These are phyloP conservation scores for Drosophila funebris DNA, from an alignment of 1,140 invertebrate genomes.

Conservation along the genomic window DNA sequence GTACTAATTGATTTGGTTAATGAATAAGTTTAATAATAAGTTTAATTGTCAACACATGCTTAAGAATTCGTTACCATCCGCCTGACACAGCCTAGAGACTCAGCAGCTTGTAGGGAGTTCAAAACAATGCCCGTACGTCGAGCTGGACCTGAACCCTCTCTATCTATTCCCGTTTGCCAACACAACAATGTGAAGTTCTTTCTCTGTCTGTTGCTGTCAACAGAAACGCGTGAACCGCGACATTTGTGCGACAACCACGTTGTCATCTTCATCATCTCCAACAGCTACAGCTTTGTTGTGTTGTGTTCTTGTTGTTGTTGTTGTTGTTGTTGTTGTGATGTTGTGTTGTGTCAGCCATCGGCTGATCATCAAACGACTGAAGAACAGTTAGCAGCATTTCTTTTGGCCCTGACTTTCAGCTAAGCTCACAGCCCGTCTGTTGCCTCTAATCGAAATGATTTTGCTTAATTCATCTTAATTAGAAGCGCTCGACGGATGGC, in stretches of 20 bases:
- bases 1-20: no score
- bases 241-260: slow-evolving; percentile 27
- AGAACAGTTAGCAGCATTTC: slow-evolving; percentile 65
- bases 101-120: background rate
- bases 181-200: background rate
- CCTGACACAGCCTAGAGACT: background rate
- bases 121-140: background rate
- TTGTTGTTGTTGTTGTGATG: no score
- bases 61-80: no score
- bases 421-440: background rate
- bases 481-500: slow-evolving; percentile 47
- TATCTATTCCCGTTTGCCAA: background rate
- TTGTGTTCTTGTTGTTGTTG: no score
- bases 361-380: slow-evolving; percentile 70
- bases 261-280: slow-evolving; percentile 21
- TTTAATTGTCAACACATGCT: no score
- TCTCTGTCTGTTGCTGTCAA: slow-evolving; percentile 12
- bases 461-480: slow-evolving; percentile 83
- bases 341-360: slow-evolving; percentile 45
- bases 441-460: slow-evolving; percentile 80
- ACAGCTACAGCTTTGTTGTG: slow-evolving; percentile 12
- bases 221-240: slow-evolving; percentile 18
- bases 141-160: background rate
- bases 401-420: slow-evolving; percentile 4
- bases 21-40: no score